phyloP scores from a whole-genome alignment of 2,113 vertebrate genomes.

The Hypomesus transpacificus region DNA sequence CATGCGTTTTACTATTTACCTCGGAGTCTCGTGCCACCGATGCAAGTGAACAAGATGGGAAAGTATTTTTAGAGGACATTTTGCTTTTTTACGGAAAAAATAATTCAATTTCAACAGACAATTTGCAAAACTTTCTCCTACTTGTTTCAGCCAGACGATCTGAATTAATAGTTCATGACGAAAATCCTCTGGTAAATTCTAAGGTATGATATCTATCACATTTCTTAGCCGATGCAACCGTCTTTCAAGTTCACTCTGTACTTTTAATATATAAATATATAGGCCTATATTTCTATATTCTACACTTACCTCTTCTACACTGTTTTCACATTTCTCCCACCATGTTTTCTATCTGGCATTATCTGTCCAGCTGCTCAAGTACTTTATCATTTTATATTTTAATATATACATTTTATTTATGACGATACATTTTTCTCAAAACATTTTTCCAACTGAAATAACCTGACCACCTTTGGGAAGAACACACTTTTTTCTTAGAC shows the following conservation, averaged over 20 bases:
- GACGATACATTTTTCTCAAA: too few species aligned
- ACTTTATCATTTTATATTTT: too few species aligned
- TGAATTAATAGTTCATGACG: not conserved
- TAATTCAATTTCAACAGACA: slow-evolving; percentile 43
- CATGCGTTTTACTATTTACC: not conserved
- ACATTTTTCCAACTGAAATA: too few species aligned
- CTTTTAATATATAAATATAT: not conserved
- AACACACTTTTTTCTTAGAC: too few species aligned
- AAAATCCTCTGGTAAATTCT: slow-evolving; percentile 51
- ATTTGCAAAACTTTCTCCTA: slow-evolving; percentile 60
- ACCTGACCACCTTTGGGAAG: too few species aligned
- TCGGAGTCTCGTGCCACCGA: not conserved
- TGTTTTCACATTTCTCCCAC: too few species aligned
- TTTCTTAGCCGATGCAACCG: not conserved
- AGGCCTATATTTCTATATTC: too few species aligned
- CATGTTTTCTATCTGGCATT: too few species aligned
- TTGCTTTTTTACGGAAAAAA: slow-evolving; percentile 62
- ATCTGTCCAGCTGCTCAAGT: too few species aligned
- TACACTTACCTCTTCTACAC: too few species aligned
- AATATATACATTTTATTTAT: too few species aligned
- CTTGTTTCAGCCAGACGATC: slow-evolving; percentile 55
- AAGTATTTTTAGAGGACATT: slow-evolving; percentile 46
- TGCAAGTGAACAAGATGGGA: not conserved
- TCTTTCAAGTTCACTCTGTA: not conserved
- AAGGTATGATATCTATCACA: slow-evolving; percentile 47